phyloP scores from a whole-genome alignment of 2,888 invertebrate species.

The Agrilus biguttatus region DNA sequence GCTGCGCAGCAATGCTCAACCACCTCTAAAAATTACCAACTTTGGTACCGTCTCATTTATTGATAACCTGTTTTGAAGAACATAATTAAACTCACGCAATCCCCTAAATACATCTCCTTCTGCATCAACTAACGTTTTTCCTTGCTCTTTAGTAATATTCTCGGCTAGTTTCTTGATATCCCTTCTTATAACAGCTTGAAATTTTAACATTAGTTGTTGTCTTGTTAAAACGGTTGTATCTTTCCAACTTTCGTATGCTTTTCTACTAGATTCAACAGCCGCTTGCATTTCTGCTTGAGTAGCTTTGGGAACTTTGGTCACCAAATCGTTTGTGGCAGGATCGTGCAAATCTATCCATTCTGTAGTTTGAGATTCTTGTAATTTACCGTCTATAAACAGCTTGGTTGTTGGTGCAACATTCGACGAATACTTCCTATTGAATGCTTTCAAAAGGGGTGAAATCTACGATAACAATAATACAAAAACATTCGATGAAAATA shows the following conservation, averaged over 20 bases:
- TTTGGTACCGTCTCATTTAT: neutral
- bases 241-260: constrained; percentile 67
- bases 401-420: constrained; percentile 60
- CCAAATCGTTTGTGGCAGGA: constrained; percentile 81
- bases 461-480: too few relatives aligned
- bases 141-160: constrained; percentile 90
- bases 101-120: constrained; percentile 97
- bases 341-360: constrained; percentile 94
- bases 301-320: constrained; percentile 74
- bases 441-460: constrained; percentile 4
- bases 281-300: constrained; percentile 79
- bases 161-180: constrained; percentile 83
- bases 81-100: constrained; percentile 58
- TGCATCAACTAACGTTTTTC: constrained; percentile 92
- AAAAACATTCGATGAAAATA: too few relatives aligned
- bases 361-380: constrained; percentile 79
- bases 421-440: constrained; percentile 16
- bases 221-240: constrained; percentile 80
- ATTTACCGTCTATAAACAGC: constrained; percentile 89
- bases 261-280: constrained; percentile 76
- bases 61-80: neutral
- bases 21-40: constrained; percentile 50
- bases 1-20: constrained; percentile 95
- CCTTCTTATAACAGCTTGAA: constrained; percentile 70
- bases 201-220: constrained; percentile 57